phyloP scores from a whole-genome alignment of 2,797 vertebrate genomes.

The Xyrichtys novacula region DNA sequence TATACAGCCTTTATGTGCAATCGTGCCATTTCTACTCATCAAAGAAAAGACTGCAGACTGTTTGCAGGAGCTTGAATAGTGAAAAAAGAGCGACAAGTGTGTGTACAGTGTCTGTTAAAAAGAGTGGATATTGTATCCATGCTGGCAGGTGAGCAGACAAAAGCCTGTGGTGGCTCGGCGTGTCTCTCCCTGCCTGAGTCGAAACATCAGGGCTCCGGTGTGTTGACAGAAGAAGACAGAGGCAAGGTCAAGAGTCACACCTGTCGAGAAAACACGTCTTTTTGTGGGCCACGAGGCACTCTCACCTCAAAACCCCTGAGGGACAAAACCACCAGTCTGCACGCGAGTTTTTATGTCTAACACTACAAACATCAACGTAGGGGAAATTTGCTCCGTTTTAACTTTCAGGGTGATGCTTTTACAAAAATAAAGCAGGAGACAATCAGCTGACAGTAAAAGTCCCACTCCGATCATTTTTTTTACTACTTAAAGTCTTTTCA shows the following conservation, averaged over 20 bases:
- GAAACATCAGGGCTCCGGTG: slow-evolving; percentile 49
- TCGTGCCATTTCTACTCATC: not conserved
- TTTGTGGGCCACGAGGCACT: slow-evolving; percentile 14
- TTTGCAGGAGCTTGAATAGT: slow-evolving; percentile 1
- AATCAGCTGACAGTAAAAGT: too few relatives aligned
- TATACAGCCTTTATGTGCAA: slow-evolving; percentile 8
- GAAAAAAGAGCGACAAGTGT: slow-evolving; percentile 5
- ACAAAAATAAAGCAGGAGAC: too few relatives aligned
- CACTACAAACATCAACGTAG: too few relatives aligned
- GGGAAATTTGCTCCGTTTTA: too few relatives aligned
- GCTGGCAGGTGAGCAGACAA: slow-evolving; percentile 80
- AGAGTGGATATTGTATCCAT: slow-evolving; percentile 62
- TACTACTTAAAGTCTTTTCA: too few relatives aligned
- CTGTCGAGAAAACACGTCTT: slow-evolving; percentile 67
- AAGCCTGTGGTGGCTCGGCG: slow-evolving; percentile 48
- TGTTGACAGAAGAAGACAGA: slow-evolving; percentile 77
- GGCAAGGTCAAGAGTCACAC: slow-evolving; percentile 79
- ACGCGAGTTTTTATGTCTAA: not conserved
- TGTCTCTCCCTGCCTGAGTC: slow-evolving; percentile 70
- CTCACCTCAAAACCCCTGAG: slow-evolving; percentile 28
- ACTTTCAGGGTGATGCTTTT: too few relatives aligned
- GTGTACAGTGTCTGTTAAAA: slow-evolving; percentile 17
- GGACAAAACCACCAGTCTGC: slow-evolving; percentile 27
- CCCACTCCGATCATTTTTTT: too few relatives aligned
- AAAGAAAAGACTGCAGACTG: slow-evolving; percentile 20